Base-by-base conservation (phyloP, 2,113 vertebrate species). In the Hyaena hyaena region DNA sequence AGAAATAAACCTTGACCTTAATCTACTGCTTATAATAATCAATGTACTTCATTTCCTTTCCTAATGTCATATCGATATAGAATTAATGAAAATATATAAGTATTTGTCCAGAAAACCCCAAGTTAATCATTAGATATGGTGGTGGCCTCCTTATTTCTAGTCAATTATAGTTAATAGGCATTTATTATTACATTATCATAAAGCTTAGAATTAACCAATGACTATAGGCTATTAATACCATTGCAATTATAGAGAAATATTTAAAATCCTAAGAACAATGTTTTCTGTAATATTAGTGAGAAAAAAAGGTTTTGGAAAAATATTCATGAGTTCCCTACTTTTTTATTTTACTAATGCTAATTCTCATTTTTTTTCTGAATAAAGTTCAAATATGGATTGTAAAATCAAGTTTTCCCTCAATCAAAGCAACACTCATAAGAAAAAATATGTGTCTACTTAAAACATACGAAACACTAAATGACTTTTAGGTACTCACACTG, bases 241-340 rank as follows among this genome's bases (percentile, higher is more conserved):
- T 80, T 80, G 90, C 88, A 97, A 98, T 97, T 95, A 98, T 76
- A 82, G 66, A 95, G 92, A 98, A 98, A 98, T 98, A 96, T 92
- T 97, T 97, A 94, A 97, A 98, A 98, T 93, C 26, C 28, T 90
- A 98, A 92, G 43, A 95, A 96, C 17, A 28, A n/a, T 81, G 74
- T 97, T 96, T 98, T 92, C 90, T 35, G 88, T 96, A 97, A 96
- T 14, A 65, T 85, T 98, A 58, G 35, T 96, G 98, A 98, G 48
- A 96, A 93, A 5, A 87, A 96, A 98, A 98, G 95, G 31, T 23
- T 28, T 80, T 95, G 73, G 65, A 48, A 82, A 96, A 94, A 84
- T 74, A 31, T 55, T 86, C 26, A 74, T 89, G 33, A 74, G 39
- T 88, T 86, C 21, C 7, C 8, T 69, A 71, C 17, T 69, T 95